A percentile compares a stretch with the other conserved stretches of the same genome.
These are phyloP conservation scores for Drosophila sp. DNA, from an alignment of 1,140 invertebrate genomes.

Conservation along the genomic window DNA sequence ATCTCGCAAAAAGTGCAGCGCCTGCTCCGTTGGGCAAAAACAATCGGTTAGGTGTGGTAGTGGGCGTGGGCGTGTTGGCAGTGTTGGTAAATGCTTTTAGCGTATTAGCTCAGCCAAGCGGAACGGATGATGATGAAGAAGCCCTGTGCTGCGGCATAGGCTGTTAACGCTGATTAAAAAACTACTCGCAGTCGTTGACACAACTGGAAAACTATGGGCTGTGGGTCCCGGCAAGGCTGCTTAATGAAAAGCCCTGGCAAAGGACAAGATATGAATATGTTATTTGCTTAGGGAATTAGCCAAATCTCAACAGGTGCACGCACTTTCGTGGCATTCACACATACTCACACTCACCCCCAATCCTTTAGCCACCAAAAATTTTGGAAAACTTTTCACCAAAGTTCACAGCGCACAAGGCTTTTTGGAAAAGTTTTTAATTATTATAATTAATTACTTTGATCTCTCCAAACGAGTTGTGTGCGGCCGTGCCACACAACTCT, in stretches of 20 bases:
- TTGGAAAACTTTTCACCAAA: slow-evolving; percentile 54
- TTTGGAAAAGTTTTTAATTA: slow-evolving; percentile 75
- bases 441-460: slow-evolving; percentile 82
- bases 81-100: slow-evolving; percentile 71
- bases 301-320: slow-evolving; percentile 78
- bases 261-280: slow-evolving; percentile 75
- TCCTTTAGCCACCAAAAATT: slow-evolving; percentile 26
- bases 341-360: slow-evolving; percentile 8
- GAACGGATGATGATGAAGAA: slow-evolving; percentile 30
- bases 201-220: slow-evolving; percentile 17
- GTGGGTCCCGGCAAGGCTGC: not conserved
- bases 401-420: slow-evolving; percentile 38
- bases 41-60: slow-evolving; percentile 47
- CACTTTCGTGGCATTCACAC: slow-evolving; percentile 58
- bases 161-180: slow-evolving; percentile 75
- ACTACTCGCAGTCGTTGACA: slow-evolving; percentile 49
- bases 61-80: slow-evolving; percentile 42
- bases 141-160: slow-evolving; percentile 25
- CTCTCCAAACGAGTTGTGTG: slow-evolving; percentile 46
- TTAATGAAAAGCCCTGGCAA: slow-evolving; percentile 6
- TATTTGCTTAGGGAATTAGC: slow-evolving; percentile 77
- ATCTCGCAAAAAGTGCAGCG: slow-evolving; percentile 59
- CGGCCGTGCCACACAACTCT: slow-evolving; percentile 26
- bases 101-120: slow-evolving; percentile 56
- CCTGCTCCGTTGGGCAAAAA: slow-evolving; percentile 56